Base-by-base conservation (phyloP, 2,888 invertebrate genomes). In the Drosophila heteroneura region DNA sequence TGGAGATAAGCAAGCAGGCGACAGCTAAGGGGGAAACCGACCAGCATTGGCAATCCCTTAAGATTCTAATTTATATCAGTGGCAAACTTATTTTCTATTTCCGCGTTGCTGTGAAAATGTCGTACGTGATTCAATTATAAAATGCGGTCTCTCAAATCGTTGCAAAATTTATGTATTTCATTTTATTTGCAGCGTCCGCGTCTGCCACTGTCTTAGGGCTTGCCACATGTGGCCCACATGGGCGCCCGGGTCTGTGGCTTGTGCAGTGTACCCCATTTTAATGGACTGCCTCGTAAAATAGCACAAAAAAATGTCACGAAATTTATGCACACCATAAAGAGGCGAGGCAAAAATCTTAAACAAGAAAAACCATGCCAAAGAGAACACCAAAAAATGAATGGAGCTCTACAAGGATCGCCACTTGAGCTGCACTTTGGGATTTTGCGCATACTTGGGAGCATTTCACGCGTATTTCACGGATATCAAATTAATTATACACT, bases 51-150 rank as follows among this genome's bases (percentile, higher is more conserved):
- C 79, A 89, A 89, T 89, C 88, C 88, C 88, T 84, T 89, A 89
- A 89, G 90, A 89, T 89, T 89, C 88, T 89, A 89, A 89, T 89
- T 89, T 89, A 89, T 89, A 88, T 85, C 90, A 84, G 85, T 78
- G 81, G 79, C 70, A 86, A 89, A 87, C 87, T 87, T 89, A 87
- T 86, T 86, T 87, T 86, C 87, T 83, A 86, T 85, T 86, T 86
- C 85, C 85, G 81, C 81, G 83, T 64, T 73, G 70, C 79, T 83
- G 75, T 70, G 83, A 92, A 90, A 92, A 88, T 89, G 90, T 91
- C 91, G 92, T 92, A 93, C 92, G 92, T 92, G 92, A 92, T 93
- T 92, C 92, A 92, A 93, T 92, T 92, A 92, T 92, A 93, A 92
- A 92, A 90, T 92, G 92, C 90, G 92, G 91, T 90, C 92, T 83